Conservation (phyloP, 2,113 vertebrate species). For the Odobenus rosmarus region DNA sequence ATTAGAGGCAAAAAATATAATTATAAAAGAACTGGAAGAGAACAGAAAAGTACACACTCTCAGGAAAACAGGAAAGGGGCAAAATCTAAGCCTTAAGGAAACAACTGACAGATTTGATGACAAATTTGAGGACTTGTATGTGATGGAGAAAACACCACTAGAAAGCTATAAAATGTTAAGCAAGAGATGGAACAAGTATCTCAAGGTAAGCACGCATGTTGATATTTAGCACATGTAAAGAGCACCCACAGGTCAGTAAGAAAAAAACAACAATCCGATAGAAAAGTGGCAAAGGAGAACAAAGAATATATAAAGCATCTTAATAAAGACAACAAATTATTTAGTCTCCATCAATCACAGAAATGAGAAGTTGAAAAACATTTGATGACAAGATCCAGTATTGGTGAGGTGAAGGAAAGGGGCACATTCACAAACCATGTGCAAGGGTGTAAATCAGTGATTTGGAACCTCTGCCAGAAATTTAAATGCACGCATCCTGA, state of each 20-base stretch:
- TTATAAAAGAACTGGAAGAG: conserved; percentile 30
- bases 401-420: neutral
- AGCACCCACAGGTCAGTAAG: neutral
- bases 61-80: neutral
- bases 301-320: neutral
- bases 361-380: neutral
- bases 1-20: conserved; percentile 42
- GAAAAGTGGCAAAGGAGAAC: neutral
- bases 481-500: neutral
- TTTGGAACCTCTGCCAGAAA: neutral
- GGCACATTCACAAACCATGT: rapidly evolving
- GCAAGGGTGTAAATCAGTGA: rapidly evolving
- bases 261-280: neutral
- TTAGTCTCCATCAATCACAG: neutral
- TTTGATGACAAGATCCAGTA: neutral
- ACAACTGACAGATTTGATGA: neutral
- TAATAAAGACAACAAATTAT: too few relatives aligned
- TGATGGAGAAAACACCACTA: neutral
- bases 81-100: neutral
- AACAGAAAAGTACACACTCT: neutral
- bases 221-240: neutral
- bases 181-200: neutral
- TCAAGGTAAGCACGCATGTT: neutral
- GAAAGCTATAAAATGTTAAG: neutral
- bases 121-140: neutral